Percentiles rank a stretch among this genome's conserved stretches.
These are phyloP conservation scores for Oryzaephilus surinamensis DNA, from an alignment of 1,140 invertebrate genomes.

Conservation along the genomic window DNA sequence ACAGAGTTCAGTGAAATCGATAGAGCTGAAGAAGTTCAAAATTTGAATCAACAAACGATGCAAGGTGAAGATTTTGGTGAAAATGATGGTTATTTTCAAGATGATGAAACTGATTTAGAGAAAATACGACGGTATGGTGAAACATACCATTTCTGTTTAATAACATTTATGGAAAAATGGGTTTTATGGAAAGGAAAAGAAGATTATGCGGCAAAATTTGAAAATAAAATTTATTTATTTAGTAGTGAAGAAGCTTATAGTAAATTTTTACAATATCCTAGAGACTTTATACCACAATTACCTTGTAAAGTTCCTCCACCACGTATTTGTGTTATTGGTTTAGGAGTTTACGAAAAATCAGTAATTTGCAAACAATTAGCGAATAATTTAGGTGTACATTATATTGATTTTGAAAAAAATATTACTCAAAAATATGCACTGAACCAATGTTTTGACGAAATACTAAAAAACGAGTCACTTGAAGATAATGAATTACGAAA, in stretches of 20 bases:
- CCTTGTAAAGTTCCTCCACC: constrained; percentile 36
- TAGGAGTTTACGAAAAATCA: constrained; percentile 41
- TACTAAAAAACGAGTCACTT: too few species aligned
- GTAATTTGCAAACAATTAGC: constrained; percentile 38
- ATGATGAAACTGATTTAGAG: constrained; percentile 30
- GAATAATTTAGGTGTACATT: constrained; percentile 41
- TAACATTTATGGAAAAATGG: constrained; percentile 38
- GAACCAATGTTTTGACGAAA: too few species aligned
- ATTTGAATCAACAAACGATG: constrained; percentile 12
- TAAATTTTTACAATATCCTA: constrained; percentile 37
- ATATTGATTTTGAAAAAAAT: constrained; percentile 38
- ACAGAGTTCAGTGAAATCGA: constrained; percentile 23
- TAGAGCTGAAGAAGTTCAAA: constrained; percentile 15
- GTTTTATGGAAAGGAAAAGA: constrained; percentile 47
- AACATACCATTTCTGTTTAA: constrained; percentile 43
- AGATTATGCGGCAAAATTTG: constrained; percentile 38
- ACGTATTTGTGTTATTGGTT: constrained; percentile 44
- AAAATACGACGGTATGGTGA: constrained; percentile 40
- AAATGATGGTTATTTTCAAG: constrained; percentile 23
- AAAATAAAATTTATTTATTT: constrained; percentile 42
- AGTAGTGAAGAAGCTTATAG: constrained; percentile 36
- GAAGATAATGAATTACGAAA: too few species aligned
- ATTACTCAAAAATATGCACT: too few species aligned
- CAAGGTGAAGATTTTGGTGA: constrained; percentile 28
- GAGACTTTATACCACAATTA: constrained; percentile 36